Evolutionary conservation across 2,888 invertebrate species (phyloP), one percentile per base, ranked within the genome.

Genomic region (Zeuzera pyrina): DNA sequence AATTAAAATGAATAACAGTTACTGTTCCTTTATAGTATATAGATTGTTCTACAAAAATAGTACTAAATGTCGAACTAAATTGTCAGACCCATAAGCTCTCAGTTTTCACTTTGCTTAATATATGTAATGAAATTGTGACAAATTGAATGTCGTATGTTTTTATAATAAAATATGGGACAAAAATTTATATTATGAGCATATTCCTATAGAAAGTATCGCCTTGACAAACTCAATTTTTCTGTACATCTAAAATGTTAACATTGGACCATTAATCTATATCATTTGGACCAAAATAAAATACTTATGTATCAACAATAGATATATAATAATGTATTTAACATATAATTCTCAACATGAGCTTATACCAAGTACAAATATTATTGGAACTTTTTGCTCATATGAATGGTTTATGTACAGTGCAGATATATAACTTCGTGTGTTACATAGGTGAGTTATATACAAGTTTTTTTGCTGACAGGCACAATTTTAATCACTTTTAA

Each of bases 211-310:
- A 11, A 28, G 15, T 59, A 48, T 62, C 65, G 62, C 61, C 63
- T 43, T 47, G 57, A 58, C 65, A 57, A 52, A 51, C 49, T n/a
- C n/a, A 45, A 42, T 39, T 51, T 52, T 44, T 56, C 58, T 66
- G 62, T 63, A 68, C 60, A 58, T 48, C 47, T 62, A 67, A 58
- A 41, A 47, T 47, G 48, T 61, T 60, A 74, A 77, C 76, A 71
- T 76, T 78, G 72, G 69, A 63, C 69, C 67, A 12, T 52, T 58
- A 55, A 50, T 51, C 52, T 69, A 67, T 47, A 59, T 50, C 51
- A 53, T 8, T 55, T 69, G 65, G 78, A 68, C 77, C 76, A 73
- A 76, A 72, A 77, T 76, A 77, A 79, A 78, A 79, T 76, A 73
- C 13, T 70, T 65, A 71, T 53, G 55, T 67, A 56, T 77, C 71